A percentile compares a stretch with the other conserved stretches of the same genome.
These are phyloP conservation scores for Enteromius treurensis DNA, from an alignment of 2,797 vertebrate genomes.

Conservation along the genomic window DNA sequence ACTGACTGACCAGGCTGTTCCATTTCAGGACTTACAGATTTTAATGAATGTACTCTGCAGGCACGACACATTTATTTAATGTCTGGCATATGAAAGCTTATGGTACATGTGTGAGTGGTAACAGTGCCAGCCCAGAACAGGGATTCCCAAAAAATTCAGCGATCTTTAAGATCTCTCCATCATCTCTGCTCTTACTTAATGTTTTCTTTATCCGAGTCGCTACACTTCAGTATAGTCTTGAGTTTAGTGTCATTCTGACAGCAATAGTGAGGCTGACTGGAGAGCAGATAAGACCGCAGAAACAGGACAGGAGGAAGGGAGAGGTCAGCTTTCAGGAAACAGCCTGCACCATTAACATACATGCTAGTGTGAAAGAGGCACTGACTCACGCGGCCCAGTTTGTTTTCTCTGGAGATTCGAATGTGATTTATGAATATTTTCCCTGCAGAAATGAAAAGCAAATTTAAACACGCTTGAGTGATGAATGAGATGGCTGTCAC, in stretches of 20 bases:
- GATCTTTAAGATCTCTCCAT: constrained; percentile 1
- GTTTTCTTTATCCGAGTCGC: constrained; percentile 13
- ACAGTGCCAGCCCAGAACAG: neutral
- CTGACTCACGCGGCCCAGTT: constrained; percentile 62
- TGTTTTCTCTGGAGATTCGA: constrained; percentile 64
- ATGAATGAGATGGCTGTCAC: constrained; percentile 57
- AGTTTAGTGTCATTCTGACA: constrained; percentile 41
- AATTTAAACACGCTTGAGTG: constrained; percentile 57
- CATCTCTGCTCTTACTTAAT: constrained; percentile 17
- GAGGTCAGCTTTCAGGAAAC: constrained; percentile 63
- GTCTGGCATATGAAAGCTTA: neutral
- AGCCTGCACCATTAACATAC: constrained; percentile 48
- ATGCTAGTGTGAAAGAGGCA: constrained; percentile 55
- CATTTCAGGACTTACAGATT: constrained; percentile 17
- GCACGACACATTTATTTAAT: neutral
- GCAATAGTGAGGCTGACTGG: neutral
- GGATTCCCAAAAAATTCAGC: constrained; percentile 16
- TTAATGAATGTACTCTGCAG: constrained; percentile 3
- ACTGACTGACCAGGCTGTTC: constrained; percentile 12
- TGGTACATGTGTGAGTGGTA: neutral
- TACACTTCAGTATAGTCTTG: constrained; percentile 18
- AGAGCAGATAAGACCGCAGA: constrained; percentile 58
- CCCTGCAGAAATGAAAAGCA: constrained; percentile 59
- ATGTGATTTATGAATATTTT: constrained; percentile 65
- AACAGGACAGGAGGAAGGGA: constrained; percentile 60